phyloP scores from a whole-genome alignment of 2,113 vertebrate genomes.

The Megalops atlanticus region DNA sequence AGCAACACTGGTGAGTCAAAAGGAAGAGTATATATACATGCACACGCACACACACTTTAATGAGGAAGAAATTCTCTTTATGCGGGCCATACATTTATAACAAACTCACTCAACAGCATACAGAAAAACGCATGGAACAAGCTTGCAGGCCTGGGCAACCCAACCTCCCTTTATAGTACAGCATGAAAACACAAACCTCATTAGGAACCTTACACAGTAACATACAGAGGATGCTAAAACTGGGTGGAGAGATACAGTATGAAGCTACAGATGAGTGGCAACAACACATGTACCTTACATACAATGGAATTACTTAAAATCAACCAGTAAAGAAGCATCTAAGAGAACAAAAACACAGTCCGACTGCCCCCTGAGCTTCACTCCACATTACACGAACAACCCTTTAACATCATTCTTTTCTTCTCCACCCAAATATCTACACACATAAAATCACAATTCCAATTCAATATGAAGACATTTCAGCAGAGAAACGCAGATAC shows the following conservation, averaged over 20 bases:
- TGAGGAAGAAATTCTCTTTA: neutral
- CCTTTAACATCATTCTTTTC: neutral
- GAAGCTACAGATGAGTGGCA: no score
- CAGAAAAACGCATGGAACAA: no score
- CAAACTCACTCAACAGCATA: neutral
- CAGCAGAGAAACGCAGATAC: neutral
- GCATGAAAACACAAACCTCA: neutral
- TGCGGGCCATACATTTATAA: neutral
- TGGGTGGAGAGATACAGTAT: neutral
- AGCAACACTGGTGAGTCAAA: no score
- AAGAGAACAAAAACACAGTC: neutral
- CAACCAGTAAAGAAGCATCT: neutral
- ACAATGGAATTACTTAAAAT: neutral
- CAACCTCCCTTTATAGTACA: neutral
- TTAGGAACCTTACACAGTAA: no score
- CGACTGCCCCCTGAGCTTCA: neutral
- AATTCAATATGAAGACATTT: neutral
- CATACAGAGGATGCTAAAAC: neutral
- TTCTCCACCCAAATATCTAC: neutral
- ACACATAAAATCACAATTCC: neutral
- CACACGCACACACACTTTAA: neutral
- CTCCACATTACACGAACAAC: no score
- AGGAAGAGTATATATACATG: no score
- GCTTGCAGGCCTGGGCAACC: neutral
- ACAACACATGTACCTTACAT: no score